These are phyloP conservation scores for Phodopus roborovskii DNA, from an alignment of 2,113 vertebrate species.

Conservation along the genomic window DNA sequence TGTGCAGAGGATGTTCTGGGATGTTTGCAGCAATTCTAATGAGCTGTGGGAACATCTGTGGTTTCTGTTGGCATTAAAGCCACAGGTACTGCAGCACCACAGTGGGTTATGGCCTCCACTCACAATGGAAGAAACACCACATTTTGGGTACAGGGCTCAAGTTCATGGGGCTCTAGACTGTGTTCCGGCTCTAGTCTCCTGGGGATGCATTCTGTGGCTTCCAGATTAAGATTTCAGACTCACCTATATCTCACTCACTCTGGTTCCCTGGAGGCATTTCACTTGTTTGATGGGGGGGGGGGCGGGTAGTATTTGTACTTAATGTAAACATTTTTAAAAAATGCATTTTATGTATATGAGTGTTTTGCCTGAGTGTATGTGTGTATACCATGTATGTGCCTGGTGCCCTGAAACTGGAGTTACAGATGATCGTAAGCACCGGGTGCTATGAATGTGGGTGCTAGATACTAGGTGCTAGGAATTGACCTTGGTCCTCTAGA, in stretches of 20 bases:
- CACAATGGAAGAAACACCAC: conserved; percentile 28
- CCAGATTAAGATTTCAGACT: background rate
- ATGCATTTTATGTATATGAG: background rate
- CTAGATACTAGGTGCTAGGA: background rate
- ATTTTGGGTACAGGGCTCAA: background rate
- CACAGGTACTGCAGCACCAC: background rate
- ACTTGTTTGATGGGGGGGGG: background rate
- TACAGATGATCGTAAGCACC: background rate
- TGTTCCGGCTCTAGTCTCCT: background rate
- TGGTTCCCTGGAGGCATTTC: background rate
- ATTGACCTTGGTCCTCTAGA: background rate
- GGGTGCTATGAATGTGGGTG: background rate
- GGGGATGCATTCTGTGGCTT: background rate
- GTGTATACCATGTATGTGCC: background rate
- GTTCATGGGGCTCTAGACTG: background rate
- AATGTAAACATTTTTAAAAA: background rate
- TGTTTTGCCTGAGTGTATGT: background rate
- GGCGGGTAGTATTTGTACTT: background rate
- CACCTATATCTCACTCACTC: background rate
- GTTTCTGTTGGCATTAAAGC: conserved; percentile 3
- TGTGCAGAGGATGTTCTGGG: background rate
- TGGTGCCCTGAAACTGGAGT: background rate
- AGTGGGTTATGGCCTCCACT: background rate
- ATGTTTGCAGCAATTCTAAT: background rate
- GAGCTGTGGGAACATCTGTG: background rate